Evolutionary conservation across 1,140 invertebrate species (phyloP).

Genomic region (Hesperophylax magnus): DNA sequence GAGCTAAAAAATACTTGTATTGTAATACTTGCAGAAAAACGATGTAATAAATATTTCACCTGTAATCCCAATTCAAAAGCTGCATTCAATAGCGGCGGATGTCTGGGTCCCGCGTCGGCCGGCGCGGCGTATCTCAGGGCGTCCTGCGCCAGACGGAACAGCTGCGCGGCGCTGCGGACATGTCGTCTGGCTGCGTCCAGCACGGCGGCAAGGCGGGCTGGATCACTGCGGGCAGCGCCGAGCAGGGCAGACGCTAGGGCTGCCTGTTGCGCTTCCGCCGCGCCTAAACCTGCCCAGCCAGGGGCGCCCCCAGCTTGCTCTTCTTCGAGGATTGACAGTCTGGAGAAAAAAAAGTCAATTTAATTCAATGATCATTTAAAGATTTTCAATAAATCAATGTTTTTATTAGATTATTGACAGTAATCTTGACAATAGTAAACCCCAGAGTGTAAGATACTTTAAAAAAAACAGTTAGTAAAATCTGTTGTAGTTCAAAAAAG

Average conservation of each 20-base stretch:
- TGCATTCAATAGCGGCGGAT: slow-evolving; percentile 81
- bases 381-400: too few relatives aligned
- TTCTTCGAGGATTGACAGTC: slow-evolving; percentile 84
- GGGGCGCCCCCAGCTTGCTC: slow-evolving; percentile 74
- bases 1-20: too few relatives aligned
- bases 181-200: slow-evolving; percentile 84
- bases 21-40: too few relatives aligned
- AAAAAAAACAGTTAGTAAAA: too few relatives aligned
- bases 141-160: slow-evolving; percentile 89
- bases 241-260: slow-evolving; percentile 85
- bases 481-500: too few relatives aligned
- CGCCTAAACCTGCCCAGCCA: slow-evolving; percentile 72
- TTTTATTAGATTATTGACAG: too few relatives aligned
- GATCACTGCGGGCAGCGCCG: slow-evolving; percentile 81
- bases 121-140: slow-evolving; percentile 86
- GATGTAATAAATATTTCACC: slow-evolving; percentile 62
- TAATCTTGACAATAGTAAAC: too few relatives aligned
- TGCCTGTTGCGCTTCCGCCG: slow-evolving; percentile 88
- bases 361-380: too few relatives aligned
- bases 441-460: too few relatives aligned
- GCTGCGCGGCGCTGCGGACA: slow-evolving; percentile 86
- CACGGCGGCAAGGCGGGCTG: slow-evolving; percentile 78
- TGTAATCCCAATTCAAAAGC: slow-evolving; percentile 87
- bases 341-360: slow-evolving; percentile 60
- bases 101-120: slow-evolving; percentile 76